phyloP scores from a whole-genome alignment of 2,888 invertebrate species.

The Drosophila vallismaia region DNA sequence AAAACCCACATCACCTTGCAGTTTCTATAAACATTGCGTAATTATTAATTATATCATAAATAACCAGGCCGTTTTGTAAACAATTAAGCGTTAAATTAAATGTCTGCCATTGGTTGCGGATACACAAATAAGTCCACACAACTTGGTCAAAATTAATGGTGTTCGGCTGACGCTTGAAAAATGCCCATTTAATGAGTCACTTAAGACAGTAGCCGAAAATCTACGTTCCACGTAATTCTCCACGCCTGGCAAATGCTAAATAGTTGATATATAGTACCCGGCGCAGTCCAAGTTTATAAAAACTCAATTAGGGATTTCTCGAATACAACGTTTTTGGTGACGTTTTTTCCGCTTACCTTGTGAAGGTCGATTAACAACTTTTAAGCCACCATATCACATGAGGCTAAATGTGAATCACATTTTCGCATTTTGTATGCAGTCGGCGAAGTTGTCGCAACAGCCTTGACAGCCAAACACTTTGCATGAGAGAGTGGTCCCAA shows the following conservation, averaged over 20 bases:
- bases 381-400: constrained; percentile 32
- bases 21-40: constrained; percentile 20
- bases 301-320: constrained; percentile 52
- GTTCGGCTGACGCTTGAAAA: constrained; percentile 22
- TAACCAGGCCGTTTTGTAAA: constrained; percentile 32
- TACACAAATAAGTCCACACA: constrained; percentile 21
- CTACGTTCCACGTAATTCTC: constrained; percentile 45
- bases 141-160: constrained; percentile 27
- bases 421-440: constrained; percentile 62
- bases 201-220: constrained; percentile 23
- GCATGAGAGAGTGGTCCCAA: constrained; percentile 53
- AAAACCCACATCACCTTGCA: constrained; percentile 15
- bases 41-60: constrained; percentile 43
- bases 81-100: constrained; percentile 30
- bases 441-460: constrained; percentile 51
- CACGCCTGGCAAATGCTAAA: constrained; percentile 58
- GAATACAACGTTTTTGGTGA: constrained; percentile 51
- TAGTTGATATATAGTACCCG: constrained; percentile 22
- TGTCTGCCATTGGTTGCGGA: constrained; percentile 11
- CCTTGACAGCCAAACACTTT: constrained; percentile 58
- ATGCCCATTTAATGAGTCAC: constrained; percentile 54
- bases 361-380: constrained; percentile 61
- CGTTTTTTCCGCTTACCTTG: constrained; percentile 50
- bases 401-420: constrained; percentile 61
- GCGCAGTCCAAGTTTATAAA: constrained; percentile 25